Evolutionary conservation across 2,888 invertebrate genomes (phyloP).

Genomic region (Eucriotettix oculatus): DNA sequence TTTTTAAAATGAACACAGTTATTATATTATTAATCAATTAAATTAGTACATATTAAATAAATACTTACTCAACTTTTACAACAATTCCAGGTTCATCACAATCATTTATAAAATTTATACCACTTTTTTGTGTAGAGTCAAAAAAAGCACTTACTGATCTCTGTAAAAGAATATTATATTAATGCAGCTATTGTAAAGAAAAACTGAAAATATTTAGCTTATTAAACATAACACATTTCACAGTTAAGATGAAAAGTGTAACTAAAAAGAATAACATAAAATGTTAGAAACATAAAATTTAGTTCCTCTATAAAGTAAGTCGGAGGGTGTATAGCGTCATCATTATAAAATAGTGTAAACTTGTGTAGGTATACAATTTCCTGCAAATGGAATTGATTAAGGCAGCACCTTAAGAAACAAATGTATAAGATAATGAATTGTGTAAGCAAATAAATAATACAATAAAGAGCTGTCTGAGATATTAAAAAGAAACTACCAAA

Average conservation of each 20-base stretch:
- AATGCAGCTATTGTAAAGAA: background rate
- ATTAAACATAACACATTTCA: background rate
- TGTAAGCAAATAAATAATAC: too few relatives aligned
- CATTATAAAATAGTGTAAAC: background rate
- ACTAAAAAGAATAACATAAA: background rate
- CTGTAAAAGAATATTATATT: slow-evolving; percentile 15
- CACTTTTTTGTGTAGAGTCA: slow-evolving; percentile 16
- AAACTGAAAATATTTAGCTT: background rate
- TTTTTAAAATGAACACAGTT: too few relatives aligned
- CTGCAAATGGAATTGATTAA: background rate
- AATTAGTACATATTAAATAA: too few relatives aligned
- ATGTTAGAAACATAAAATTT: background rate
- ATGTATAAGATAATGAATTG: too few relatives aligned
- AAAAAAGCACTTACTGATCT: slow-evolving; percentile 24
- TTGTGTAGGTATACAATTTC: background rate
- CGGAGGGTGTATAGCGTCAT: background rate
- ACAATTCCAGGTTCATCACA: slow-evolving; percentile 16
- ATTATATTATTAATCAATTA: too few relatives aligned
- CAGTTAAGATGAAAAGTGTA: too few relatives aligned
- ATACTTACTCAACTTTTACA: slow-evolving; percentile 17
- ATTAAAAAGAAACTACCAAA: too few relatives aligned
- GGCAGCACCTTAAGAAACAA: background rate
- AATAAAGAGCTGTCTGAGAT: too few relatives aligned
- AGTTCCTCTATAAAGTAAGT: background rate
- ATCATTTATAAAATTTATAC: slow-evolving; percentile 15